These are phyloP conservation scores for Nasonovia ribisnigri DNA, from an alignment of 2,888 invertebrate species.

Conservation along the genomic window DNA sequence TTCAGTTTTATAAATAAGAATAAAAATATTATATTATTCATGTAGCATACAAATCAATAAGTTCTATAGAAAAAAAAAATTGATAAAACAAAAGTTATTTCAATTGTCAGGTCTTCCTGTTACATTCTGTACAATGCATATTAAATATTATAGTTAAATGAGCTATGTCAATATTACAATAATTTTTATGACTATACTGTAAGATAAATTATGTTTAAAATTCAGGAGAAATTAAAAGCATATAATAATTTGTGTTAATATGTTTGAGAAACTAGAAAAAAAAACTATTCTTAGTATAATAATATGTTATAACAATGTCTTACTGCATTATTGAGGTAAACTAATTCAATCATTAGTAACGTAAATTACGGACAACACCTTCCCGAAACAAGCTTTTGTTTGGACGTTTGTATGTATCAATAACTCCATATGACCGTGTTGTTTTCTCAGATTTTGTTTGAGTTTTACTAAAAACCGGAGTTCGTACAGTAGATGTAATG, in stretches of 20 bases:
- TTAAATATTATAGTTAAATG: background rate
- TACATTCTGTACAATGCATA: no score
- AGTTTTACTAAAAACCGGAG: conserved; percentile 40
- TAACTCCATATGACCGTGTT: background rate
- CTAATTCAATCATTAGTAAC: conserved; percentile 1
- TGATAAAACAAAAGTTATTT: no score
- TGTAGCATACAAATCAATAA: no score
- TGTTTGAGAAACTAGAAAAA: background rate
- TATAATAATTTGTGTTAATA: background rate
- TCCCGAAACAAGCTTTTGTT: conserved; percentile 16
- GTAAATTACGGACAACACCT: conserved; percentile 35
- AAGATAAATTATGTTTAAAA: background rate
- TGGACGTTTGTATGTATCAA: conserved; percentile 24
- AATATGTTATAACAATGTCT: background rate
- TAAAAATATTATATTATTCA: no score
- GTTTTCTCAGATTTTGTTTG: conserved; percentile 50
- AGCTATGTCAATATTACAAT: background rate
- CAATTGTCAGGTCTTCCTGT: no score
- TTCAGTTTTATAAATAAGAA: no score
- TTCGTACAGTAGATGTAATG: background rate
- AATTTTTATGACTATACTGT: background rate
- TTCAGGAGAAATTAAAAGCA: background rate
- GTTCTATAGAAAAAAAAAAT: no score
- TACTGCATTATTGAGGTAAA: background rate
- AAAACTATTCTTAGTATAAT: background rate